These are phyloP conservation scores for Sylvilagus floridanus DNA, from an alignment of 2,797 vertebrate genomes.

Conservation along the genomic window DNA sequence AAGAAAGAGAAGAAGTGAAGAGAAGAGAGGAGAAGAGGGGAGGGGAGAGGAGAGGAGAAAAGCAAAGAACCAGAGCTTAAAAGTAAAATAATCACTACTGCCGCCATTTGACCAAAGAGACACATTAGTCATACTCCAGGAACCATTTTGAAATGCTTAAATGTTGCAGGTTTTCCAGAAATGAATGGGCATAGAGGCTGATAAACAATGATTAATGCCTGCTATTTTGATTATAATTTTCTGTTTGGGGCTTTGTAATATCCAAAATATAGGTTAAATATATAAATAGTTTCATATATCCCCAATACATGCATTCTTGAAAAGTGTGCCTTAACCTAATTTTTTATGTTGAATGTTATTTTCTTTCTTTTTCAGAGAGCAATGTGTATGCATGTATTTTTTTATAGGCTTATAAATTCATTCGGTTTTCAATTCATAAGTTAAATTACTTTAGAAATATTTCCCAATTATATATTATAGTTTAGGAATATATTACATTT, in stretches of 20 bases:
- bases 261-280: neutral
- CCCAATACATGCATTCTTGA: neutral
- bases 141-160: neutral
- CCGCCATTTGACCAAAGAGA: conserved; percentile 51
- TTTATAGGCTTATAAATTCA: neutral
- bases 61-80: neutral
- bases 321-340: neutral
- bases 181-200: neutral
- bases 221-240: conserved; percentile 8
- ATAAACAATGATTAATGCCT: neutral
- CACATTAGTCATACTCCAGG: neutral
- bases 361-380: neutral
- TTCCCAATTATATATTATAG: neutral
- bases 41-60: too few species aligned
- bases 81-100: conserved; percentile 50
- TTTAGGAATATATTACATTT: neutral
- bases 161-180: neutral
- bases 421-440: neutral
- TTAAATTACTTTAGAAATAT: neutral
- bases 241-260: neutral
- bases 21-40: too few species aligned
- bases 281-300: neutral
- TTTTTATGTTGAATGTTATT: neutral
- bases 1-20: too few species aligned
- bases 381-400: conserved; percentile 8